Evolutionary conservation across 1,140 invertebrate genomes (phyloP).

Genomic region (Adoxophyes honmai): DNA sequence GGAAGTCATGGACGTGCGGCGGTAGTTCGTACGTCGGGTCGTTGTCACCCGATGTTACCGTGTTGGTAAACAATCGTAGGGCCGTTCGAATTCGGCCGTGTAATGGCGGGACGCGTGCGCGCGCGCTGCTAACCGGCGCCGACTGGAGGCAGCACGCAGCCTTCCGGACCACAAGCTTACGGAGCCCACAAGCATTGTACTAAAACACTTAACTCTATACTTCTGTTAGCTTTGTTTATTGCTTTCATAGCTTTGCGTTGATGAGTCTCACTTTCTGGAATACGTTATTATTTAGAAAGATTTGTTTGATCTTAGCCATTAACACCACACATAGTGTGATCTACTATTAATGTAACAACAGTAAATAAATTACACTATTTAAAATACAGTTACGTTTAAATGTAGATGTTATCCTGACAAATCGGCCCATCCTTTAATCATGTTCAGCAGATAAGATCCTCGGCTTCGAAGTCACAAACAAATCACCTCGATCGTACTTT

Average conservation of each 20-base stretch:
- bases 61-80: constrained; percentile 60
- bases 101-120: constrained; percentile 54
- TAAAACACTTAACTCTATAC: background rate
- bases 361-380: constrained; percentile 5
- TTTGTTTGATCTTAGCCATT: background rate
- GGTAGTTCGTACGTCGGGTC: constrained; percentile 30
- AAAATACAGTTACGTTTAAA: background rate
- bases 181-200: constrained; percentile 10
- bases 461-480: background rate
- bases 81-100: constrained; percentile 19
- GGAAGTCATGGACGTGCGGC: constrained; percentile 20
- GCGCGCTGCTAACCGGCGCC: constrained; percentile 55
- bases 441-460: constrained; percentile 7
- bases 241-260: constrained; percentile 1
- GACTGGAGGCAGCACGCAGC: constrained; percentile 63
- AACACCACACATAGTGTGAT: background rate
- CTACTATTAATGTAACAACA: background rate
- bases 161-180: constrained; percentile 27
- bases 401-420: background rate
- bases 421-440: constrained; percentile 8
- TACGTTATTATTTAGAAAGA: background rate
- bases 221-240: constrained; percentile 13
- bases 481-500: background rate
- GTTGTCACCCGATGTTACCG: constrained; percentile 25
- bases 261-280: background rate